phyloP scores from a whole-genome alignment of 2,113 vertebrate species.

The Bubalus kerabau region DNA sequence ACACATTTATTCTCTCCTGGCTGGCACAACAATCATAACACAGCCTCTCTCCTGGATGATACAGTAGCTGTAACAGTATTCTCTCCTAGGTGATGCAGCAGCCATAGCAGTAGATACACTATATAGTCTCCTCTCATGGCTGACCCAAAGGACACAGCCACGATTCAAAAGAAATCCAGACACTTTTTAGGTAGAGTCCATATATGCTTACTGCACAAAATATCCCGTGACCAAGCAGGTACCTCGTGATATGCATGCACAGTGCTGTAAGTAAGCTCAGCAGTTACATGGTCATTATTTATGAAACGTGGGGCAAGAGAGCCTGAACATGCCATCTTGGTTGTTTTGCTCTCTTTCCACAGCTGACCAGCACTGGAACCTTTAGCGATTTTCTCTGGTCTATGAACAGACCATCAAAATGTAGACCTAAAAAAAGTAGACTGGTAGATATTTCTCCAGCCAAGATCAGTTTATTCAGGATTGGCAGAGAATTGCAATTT shows the following conservation, averaged over 20 bases:
- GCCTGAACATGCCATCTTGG: background rate
- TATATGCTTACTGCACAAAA: background rate
- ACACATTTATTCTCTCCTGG: background rate
- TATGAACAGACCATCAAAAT: background rate
- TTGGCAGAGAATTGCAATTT: background rate
- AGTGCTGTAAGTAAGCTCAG: background rate
- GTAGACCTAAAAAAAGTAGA: background rate
- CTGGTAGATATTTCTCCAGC: background rate
- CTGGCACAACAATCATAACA: background rate
- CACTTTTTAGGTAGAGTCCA: background rate
- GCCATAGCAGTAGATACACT: background rate
- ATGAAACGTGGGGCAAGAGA: background rate
- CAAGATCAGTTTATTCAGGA: background rate
- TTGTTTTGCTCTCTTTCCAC: background rate
- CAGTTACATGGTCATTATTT: background rate
- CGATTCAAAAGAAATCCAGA: background rate
- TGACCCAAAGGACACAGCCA: background rate
- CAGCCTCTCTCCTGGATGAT: background rate
- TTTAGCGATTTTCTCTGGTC: background rate
- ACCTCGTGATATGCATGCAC: background rate
- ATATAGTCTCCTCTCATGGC: background rate
- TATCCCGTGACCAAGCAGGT: background rate
- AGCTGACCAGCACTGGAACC: background rate
- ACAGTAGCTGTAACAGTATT: too few species aligned
- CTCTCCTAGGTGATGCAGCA: background rate